A percentile compares a stretch with the other conserved stretches of the same genome.
Conservation (phyloP, 2,797 vertebrate genomes). For the Catamblyrhynchus diadema region DNA sequence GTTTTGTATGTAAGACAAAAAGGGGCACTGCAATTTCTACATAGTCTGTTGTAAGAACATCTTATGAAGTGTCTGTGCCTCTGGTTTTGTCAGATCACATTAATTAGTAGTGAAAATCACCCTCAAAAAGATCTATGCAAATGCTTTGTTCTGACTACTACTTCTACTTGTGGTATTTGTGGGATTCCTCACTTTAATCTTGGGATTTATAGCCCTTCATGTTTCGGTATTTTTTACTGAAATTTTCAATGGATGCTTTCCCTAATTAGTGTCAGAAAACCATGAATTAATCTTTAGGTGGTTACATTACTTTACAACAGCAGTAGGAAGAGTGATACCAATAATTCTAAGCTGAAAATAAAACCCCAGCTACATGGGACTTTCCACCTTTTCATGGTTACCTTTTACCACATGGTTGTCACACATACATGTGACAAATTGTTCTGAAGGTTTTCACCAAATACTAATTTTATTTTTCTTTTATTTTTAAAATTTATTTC, state of each 20-base stretch:
- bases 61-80: background rate
- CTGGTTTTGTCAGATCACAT: background rate
- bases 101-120: background rate
- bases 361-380: background rate
- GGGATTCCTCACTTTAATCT: background rate
- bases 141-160: background rate
- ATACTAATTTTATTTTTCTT: background rate
- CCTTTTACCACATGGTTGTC: background rate
- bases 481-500: background rate
- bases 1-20: background rate
- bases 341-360: background rate
- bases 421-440: background rate
- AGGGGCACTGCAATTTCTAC: background rate
- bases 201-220: background rate
- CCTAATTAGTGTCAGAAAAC: background rate
- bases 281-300: background rate
- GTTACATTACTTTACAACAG: background rate
- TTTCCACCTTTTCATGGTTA: background rate
- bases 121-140: background rate
- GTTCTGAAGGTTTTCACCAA: background rate
- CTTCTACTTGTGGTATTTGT: background rate
- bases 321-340: background rate
- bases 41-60: background rate
- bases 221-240: background rate
- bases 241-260: background rate